These are phyloP conservation scores for Parasteatoda tepidariorum DNA, from an alignment of 1,140 invertebrate genomes.

Conservation along the genomic window DNA sequence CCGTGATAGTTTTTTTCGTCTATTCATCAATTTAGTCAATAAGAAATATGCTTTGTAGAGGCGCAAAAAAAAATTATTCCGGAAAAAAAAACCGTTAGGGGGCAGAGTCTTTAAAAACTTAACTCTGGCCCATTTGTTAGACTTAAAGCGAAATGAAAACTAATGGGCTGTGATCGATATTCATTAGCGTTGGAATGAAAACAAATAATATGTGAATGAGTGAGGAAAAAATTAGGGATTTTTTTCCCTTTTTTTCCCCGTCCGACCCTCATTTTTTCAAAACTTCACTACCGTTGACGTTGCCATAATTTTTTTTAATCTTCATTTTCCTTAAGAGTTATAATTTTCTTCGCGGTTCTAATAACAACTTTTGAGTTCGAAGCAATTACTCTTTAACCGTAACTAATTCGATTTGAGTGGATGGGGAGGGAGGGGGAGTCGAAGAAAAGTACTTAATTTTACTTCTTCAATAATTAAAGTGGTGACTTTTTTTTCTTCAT, in stretches of 20 bases:
- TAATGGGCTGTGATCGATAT: constrained; percentile 56
- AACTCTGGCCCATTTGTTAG: constrained; percentile 55
- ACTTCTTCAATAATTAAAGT: constrained; percentile 35
- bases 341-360: constrained; percentile 40
- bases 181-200: constrained; percentile 56
- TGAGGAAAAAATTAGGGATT: constrained; percentile 17
- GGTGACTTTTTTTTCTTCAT: neutral
- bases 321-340: neutral
- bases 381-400: constrained; percentile 18
- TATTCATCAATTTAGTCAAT: constrained; percentile 59
- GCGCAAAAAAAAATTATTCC: constrained; percentile 27
- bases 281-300: neutral
- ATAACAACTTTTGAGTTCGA: constrained; percentile 39
- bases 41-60: constrained; percentile 30
- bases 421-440: neutral
- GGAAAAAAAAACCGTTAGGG: constrained; percentile 54
- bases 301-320: neutral
- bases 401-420: constrained; percentile 45
- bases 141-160: constrained; percentile 54
- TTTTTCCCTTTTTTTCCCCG: constrained; percentile 1
- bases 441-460: neutral
- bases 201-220: constrained; percentile 48
- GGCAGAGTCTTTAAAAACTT: constrained; percentile 56
- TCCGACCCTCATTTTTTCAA: constrained; percentile 25
- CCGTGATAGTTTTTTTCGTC: constrained; percentile 23